These are phyloP conservation scores for Sciurus niger DNA, from an alignment of 2,113 vertebrate genomes.

Conservation along the genomic window DNA sequence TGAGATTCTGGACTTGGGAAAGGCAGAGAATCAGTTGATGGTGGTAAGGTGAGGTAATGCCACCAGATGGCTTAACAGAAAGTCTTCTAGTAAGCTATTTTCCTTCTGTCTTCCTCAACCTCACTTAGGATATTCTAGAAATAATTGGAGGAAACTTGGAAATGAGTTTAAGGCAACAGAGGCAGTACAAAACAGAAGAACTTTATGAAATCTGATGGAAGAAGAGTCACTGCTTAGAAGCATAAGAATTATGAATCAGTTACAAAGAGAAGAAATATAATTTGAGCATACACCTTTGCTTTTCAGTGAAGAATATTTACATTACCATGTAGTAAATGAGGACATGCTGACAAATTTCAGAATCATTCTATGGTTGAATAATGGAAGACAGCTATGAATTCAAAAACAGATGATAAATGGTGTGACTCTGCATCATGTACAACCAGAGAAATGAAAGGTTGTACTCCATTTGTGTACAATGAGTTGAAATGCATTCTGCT, in stretches of 20 bases:
- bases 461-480: too few species aligned
- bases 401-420: background rate
- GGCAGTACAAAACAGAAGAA: background rate
- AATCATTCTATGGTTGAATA: background rate
- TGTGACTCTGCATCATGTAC: too few species aligned
- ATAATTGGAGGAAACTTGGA: background rate
- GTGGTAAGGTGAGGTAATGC: background rate
- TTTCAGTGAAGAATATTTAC: constrained; percentile 4
- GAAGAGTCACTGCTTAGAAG: background rate
- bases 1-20: background rate
- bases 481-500: too few species aligned
- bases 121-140: background rate
- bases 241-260: background rate
- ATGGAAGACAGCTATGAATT: background rate
- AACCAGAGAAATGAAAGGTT: too few species aligned
- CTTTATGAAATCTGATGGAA: background rate
- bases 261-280: background rate
- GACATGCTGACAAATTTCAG: background rate
- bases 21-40: background rate
- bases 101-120: background rate
- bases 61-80: background rate
- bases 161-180: background rate
- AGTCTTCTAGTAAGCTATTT: background rate
- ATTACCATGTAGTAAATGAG: background rate
- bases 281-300: background rate